Percentiles rank a stretch among this genome's conserved stretches.
Conservation (phyloP, 2,113 vertebrate species). For the Heterocephalus glaber region DNA sequence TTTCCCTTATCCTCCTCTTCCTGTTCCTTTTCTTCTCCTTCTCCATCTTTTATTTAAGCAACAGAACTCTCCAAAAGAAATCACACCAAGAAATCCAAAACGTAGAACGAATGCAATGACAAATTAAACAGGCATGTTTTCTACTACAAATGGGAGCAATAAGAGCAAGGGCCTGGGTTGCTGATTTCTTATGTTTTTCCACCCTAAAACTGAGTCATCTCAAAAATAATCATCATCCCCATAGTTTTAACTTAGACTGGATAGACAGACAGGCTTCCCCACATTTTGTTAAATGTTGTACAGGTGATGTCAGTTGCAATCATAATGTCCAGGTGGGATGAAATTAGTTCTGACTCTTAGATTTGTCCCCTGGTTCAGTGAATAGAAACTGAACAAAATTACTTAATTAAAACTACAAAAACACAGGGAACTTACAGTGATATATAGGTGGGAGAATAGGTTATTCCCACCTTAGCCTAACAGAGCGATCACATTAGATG, state of each 20-base stretch:
- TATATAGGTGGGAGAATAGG: not conserved
- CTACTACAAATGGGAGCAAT: not conserved
- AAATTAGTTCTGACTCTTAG: not conserved
- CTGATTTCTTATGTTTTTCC: not conserved
- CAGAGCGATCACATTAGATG: not conserved
- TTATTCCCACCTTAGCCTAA: not conserved
- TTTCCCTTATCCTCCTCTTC: not conserved
- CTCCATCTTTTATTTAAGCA: not conserved
- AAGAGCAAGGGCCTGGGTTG: no score
- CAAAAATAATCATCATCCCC: not conserved
- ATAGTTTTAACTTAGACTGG: not conserved
- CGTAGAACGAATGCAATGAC: not conserved
- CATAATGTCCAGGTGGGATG: not conserved
- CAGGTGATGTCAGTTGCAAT: not conserved
- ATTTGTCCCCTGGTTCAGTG: not conserved
- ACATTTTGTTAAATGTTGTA: not conserved
- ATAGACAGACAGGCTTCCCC: not conserved
- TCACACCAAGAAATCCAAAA: not conserved
- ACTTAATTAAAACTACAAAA: not conserved
- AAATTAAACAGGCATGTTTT: not conserved
- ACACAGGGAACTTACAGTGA: not conserved
- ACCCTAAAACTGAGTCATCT: not conserved
- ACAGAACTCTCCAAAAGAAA: slow-evolving; percentile 39
- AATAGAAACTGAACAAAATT: not conserved
- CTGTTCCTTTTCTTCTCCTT: not conserved